Percentiles rank a stretch among this genome's conserved stretches.
These are phyloP conservation scores for Linepithema humile DNA, from an alignment of 1,140 invertebrate genomes.

Conservation along the genomic window DNA sequence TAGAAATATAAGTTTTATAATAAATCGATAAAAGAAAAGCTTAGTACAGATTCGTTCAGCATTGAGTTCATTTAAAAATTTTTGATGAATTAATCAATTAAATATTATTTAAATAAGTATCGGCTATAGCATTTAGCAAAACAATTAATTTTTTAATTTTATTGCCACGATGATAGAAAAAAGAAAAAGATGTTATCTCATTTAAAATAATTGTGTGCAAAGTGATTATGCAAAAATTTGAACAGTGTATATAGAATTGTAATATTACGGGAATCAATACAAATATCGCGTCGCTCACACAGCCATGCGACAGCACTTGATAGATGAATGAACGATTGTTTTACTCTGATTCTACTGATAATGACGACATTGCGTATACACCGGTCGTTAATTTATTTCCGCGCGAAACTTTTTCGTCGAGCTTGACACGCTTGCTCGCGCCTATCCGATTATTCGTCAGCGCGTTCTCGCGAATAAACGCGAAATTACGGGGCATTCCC, in stretches of 20 bases:
- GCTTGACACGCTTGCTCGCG: slow-evolving; percentile 3
- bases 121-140: too few relatives aligned
- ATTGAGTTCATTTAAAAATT: neutral
- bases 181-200: too few relatives aligned
- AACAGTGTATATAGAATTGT: neutral
- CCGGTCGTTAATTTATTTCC: slow-evolving; percentile 52
- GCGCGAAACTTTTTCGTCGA: slow-evolving; percentile 39
- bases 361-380: slow-evolving; percentile 33
- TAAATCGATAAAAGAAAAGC: neutral
- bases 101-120: too few relatives aligned
- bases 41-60: neutral
- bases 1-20: neutral
- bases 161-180: neutral
- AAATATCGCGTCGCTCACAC: neutral
- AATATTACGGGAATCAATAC: slow-evolving; percentile 14
- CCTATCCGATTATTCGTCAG: slow-evolving; percentile 42
- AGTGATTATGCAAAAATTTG: neutral
- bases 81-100: neutral
- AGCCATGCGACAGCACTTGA: neutral
- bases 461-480: slow-evolving; percentile 53
- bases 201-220: too few relatives aligned
- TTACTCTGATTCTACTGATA: slow-evolving; percentile 42
- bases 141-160: neutral
- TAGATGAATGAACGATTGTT: slow-evolving; percentile 50
- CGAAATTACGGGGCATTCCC: slow-evolving; percentile 40